phyloP scores from a whole-genome alignment of 2,888 invertebrate genomes.

The Tachina grossa region DNA sequence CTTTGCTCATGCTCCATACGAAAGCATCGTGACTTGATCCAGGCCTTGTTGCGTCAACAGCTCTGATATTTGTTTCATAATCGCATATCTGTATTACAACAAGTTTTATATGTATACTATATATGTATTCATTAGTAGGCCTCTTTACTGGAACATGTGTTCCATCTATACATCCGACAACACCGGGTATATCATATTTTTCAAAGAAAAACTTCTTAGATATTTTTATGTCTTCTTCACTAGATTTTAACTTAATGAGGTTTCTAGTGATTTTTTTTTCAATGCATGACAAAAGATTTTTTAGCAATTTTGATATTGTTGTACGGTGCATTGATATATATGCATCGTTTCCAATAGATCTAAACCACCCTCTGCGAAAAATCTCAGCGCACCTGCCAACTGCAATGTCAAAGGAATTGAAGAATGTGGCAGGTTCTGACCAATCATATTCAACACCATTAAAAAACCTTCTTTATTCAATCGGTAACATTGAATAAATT shows the following conservation, averaged over 20 bases:
- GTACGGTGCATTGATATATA: constrained; percentile 23
- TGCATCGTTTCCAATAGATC: constrained; percentile 24
- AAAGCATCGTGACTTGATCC: too few species aligned
- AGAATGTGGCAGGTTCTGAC: too few species aligned
- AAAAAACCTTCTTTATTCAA: too few species aligned
- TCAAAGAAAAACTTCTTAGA: too few species aligned
- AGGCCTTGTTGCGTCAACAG: too few species aligned
- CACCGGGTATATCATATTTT: constrained; percentile 22
- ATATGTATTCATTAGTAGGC: constrained; percentile 15
- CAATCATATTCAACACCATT: too few species aligned
- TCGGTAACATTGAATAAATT: too few species aligned
- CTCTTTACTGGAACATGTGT: constrained; percentile 15
- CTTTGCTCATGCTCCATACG: too few species aligned
- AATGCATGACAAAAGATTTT: constrained; percentile 22
- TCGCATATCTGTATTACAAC: constrained; percentile 1
- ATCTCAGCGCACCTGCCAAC: too few species aligned
- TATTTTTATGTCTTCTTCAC: constrained; percentile 16
- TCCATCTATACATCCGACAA: constrained; percentile 29
- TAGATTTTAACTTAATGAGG: constrained; percentile 15
- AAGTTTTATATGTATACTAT: constrained; percentile 4
- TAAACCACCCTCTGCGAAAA: constrained; percentile 29
- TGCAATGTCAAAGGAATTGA: too few species aligned
- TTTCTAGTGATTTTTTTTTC: constrained; percentile 2
- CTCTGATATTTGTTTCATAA: too few species aligned
- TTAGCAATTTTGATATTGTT: constrained; percentile 4